Percentiles rank a stretch among this genome's conserved stretches.
phyloP scores from a whole-genome alignment of 2,888 invertebrate species.

The Ditula angustiorana region DNA sequence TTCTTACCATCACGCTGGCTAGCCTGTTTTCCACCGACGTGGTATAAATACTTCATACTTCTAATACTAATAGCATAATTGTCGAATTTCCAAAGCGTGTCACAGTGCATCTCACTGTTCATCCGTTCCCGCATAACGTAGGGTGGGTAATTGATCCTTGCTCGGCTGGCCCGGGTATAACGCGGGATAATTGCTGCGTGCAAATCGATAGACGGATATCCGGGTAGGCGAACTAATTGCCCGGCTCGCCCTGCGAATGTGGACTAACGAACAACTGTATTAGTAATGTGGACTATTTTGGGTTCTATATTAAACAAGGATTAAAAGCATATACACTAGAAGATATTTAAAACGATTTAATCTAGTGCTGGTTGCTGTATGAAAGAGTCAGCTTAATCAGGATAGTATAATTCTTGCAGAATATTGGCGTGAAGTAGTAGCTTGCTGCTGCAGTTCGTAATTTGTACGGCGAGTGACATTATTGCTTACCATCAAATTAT shows the following conservation, averaged over 20 bases:
- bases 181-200: slow-evolving; percentile 64
- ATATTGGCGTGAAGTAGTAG: too few species aligned
- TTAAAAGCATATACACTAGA: too few species aligned
- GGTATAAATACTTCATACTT: neutral
- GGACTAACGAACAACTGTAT: slow-evolving; percentile 54
- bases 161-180: slow-evolving; percentile 49
- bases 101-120: slow-evolving; percentile 27
- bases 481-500: too few species aligned
- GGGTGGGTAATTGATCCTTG: slow-evolving; percentile 50
- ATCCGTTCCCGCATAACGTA: slow-evolving; percentile 31
- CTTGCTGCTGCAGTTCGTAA: too few species aligned
- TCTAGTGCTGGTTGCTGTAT: too few species aligned
- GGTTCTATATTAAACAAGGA: neutral
- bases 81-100: slow-evolving; percentile 3
- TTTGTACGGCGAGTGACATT: too few species aligned
- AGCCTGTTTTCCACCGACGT: too few species aligned
- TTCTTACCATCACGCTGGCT: too few species aligned
- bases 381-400: too few species aligned
- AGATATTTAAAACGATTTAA: too few species aligned
- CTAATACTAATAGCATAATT: slow-evolving; percentile 11
- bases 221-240: slow-evolving; percentile 68
- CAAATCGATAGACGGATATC: slow-evolving; percentile 74
- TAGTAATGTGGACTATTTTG: slow-evolving; percentile 11
- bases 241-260: slow-evolving; percentile 46
- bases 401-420: too few species aligned